These are phyloP conservation scores for Bombus difficillimus DNA, from an alignment of 1,140 invertebrate species.

Conservation along the genomic window DNA sequence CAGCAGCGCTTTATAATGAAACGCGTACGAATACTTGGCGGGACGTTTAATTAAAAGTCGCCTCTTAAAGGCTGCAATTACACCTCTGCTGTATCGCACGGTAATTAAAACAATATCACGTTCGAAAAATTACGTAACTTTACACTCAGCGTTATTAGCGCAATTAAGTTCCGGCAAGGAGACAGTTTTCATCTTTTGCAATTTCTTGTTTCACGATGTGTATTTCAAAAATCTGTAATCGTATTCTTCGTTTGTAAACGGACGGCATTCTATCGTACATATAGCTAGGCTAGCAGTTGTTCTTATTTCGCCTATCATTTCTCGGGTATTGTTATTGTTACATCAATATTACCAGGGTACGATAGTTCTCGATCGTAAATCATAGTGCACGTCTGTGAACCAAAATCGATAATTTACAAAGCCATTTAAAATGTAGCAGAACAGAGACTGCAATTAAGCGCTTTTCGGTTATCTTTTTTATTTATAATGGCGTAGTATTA, in stretches of 20 bases:
- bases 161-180: conserved; percentile 4
- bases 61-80: conserved; percentile 3
- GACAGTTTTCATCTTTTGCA: not conserved
- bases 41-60: conserved; percentile 29
- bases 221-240: too few relatives aligned
- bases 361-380: too few relatives aligned
- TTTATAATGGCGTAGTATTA: not conserved
- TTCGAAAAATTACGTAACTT: not conserved
- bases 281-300: not conserved
- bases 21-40: not conserved
- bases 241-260: not conserved
- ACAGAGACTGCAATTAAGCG: too few relatives aligned
- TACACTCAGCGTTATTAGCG: not conserved
- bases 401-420: too few relatives aligned
- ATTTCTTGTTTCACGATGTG: not conserved
- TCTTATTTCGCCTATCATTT: not conserved
- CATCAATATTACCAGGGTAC: too few relatives aligned
- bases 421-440: too few relatives aligned
- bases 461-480: too few relatives aligned
- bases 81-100: not conserved
- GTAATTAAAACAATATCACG: conserved; percentile 23
- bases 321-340: too few relatives aligned
- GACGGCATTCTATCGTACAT: not conserved
- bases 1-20: not conserved
- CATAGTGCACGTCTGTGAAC: too few relatives aligned